Percentiles rank a stretch among this genome's conserved stretches.
phyloP scores from a whole-genome alignment of 2,113 vertebrate species.

The Nyctereutes procyonoides region DNA sequence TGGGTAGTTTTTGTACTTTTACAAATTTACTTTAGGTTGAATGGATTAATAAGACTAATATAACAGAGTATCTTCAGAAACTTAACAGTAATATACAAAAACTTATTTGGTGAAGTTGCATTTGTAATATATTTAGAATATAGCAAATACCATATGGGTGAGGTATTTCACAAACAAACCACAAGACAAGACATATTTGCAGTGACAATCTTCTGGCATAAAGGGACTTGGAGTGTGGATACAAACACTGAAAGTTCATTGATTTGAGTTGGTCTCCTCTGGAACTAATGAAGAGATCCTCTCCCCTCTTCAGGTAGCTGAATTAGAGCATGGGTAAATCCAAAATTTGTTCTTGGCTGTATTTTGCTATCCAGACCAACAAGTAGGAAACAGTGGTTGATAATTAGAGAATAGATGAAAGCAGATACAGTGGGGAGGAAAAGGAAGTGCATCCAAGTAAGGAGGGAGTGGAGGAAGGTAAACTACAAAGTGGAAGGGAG shows the following conservation, averaged over 20 bases:
- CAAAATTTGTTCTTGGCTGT: neutral
- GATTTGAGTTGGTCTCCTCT: neutral
- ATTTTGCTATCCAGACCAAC: neutral
- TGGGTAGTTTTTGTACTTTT: neutral
- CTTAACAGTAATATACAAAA: neutral
- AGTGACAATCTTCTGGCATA: neutral
- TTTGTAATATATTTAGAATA: neutral
- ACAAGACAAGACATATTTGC: neutral
- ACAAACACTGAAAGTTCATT: neutral
- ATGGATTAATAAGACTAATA: neutral
- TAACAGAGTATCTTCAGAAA: constrained; percentile 2
- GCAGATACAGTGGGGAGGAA: neutral
- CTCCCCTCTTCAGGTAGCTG: neutral
- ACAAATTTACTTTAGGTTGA: neutral
- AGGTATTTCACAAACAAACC: neutral
- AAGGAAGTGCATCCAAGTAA: neutral
- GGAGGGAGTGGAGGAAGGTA: neutral
- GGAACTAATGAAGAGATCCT: neutral
- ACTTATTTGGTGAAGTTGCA: neutral
- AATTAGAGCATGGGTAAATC: neutral
- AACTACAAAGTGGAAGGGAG: neutral
- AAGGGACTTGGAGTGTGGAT: neutral
- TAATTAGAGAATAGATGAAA: neutral
- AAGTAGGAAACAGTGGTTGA: neutral
- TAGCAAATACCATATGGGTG: neutral